Conservation (phyloP, 1,140 invertebrate species). For the Limonius californicus region DNA sequence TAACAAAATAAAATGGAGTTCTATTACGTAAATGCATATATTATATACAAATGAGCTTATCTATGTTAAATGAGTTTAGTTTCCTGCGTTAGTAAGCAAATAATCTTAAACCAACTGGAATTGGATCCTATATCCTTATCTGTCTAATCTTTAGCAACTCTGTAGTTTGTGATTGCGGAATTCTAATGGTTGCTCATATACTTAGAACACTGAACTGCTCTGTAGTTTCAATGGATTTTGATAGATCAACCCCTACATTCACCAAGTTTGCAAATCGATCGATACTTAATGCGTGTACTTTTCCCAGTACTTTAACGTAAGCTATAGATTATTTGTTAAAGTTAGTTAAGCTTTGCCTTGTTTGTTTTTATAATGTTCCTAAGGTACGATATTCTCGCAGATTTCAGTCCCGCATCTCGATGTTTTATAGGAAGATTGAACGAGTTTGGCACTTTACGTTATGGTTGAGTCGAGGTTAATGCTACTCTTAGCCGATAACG, state of each 20-base stretch:
- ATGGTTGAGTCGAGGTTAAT: slow-evolving; percentile 17
- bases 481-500: slow-evolving; percentile 20
- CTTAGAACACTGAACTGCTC: background rate
- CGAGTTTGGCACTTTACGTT: background rate
- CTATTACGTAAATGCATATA: too few relatives aligned
- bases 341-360: too few relatives aligned
- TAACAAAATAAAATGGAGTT: too few relatives aligned
- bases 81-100: slow-evolving; percentile 3
- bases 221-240: background rate
- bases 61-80: background rate
- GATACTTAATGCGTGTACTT: too few relatives aligned
- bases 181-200: background rate
- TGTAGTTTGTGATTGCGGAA: background rate
- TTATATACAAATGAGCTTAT: background rate
- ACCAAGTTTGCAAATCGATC: background rate
- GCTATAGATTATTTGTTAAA: too few relatives aligned
- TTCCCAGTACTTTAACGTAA: too few relatives aligned
- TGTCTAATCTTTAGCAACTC: background rate
- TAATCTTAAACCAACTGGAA: slow-evolving; percentile 6
- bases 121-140: slow-evolving; percentile 5
- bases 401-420: background rate
- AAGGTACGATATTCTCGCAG: too few relatives aligned
- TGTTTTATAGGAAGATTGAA: background rate
- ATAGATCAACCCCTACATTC: too few relatives aligned
- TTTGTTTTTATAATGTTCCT: too few relatives aligned